Percentiles rank a stretch among this genome's conserved stretches.
These are phyloP conservation scores for Kryphioiulus occultus DNA, from an alignment of 2,888 invertebrate species.

Conservation along the genomic window DNA sequence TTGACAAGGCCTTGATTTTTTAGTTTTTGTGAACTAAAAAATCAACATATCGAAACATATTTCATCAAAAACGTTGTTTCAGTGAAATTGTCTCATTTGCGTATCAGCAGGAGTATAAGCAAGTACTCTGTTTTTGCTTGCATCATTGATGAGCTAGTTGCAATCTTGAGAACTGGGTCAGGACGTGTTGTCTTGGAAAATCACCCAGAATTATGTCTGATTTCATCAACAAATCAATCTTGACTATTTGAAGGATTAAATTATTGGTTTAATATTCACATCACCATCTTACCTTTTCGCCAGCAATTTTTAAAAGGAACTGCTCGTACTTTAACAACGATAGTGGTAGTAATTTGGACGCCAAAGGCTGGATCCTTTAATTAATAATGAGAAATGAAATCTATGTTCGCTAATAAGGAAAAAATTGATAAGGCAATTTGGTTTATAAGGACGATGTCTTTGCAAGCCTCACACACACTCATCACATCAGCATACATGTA, in stretches of 20 bases:
- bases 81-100: background rate
- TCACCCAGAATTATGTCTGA: background rate
- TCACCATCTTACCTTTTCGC: background rate
- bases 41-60: background rate
- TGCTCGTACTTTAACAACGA: background rate
- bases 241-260: background rate
- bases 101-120: too few species aligned
- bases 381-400: background rate
- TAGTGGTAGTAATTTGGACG: background rate
- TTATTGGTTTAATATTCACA: background rate
- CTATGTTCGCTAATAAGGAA: background rate
- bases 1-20: background rate
- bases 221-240: background rate
- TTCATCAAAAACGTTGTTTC: background rate
- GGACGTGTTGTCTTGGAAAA: background rate
- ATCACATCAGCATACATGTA: background rate
- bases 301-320: background rate
- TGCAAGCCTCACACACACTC: background rate
- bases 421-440: background rate
- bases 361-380: background rate
- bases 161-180: background rate
- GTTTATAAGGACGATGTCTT: slow-evolving; percentile 13
- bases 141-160: too few species aligned
- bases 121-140: too few species aligned
- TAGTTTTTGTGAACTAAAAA: background rate